Base-by-base conservation (phyloP, 1,140 invertebrate species). In the Ceratoteleas bidentatus region DNA sequence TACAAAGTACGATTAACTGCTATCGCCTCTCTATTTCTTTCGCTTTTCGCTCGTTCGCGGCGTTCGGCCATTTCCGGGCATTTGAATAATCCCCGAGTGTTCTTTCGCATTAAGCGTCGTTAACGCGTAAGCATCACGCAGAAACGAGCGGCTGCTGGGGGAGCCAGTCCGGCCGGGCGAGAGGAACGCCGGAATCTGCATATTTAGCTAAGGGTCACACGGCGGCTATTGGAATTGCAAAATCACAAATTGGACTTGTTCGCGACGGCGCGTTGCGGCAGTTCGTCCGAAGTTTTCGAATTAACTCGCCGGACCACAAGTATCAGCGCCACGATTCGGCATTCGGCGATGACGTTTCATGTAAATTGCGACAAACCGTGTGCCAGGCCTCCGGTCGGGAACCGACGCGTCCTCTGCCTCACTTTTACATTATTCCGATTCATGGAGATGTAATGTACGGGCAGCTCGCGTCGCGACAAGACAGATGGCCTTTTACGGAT, bases 191-290 rank as follows among this genome's bases (percentile, higher is more conserved):
- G 14, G 83, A 85, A 87, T 88, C 83, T 87, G 83, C 85, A 88
- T 88, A 87, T 87, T 87, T 85, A 85, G 83, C 78, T 83, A 84
- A 86, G 85, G 86, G 87, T 86, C 86, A 85, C 86, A 83, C 73
- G 62, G 84, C 69, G 84, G 81, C 84, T 85, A 87, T 87, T 88
- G 87, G 86, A 86, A 87, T 88, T 87, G 87, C 87, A 87, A 88
- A 88, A 86, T 86, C 80, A 83, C 81, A 86, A 87, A 88, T 85
- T 88, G 85, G 84, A 88, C 81, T 87, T 86, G 85, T 87, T 88
- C 84, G 84, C 84, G 76, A 77, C 72, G 79, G 62, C 64, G 72
- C 60, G 60, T 33, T 53, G 53, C 58, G 60, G 38, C 14, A 65
- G 83, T 76, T 77, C 57, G 60, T 81, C 64, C 65, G 53, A 87